Evolutionary conservation across 1,140 invertebrate species (phyloP).

Genomic region (Calephelis nemesis): DNA sequence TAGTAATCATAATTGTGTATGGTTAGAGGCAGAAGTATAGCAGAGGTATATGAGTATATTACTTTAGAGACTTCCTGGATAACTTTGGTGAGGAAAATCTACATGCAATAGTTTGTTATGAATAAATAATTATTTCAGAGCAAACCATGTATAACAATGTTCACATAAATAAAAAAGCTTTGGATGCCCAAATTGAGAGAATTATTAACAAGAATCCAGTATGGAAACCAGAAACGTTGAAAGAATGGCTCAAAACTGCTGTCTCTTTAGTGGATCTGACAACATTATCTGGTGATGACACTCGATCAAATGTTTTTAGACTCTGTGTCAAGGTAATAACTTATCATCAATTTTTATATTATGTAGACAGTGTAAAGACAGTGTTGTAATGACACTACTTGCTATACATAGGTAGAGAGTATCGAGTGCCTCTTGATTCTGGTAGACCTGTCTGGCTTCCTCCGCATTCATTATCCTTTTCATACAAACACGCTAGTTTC

Average conservation of each 20-base stretch:
- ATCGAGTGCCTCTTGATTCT: no score
- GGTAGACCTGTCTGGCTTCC: no score
- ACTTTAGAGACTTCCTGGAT: no score
- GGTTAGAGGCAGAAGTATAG: no score
- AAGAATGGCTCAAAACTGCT: constrained; percentile 89
- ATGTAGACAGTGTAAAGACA: background rate
- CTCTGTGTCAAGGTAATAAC: constrained; percentile 88
- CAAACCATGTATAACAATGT: constrained; percentile 74
- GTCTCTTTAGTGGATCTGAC: constrained; percentile 95
- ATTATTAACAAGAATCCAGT: constrained; percentile 59
- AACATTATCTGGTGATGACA: constrained; percentile 94
- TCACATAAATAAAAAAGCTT: constrained; percentile 81
- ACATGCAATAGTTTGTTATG: background rate
- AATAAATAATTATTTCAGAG: background rate
- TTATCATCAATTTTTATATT: background rate
- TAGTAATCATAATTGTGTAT: no score
- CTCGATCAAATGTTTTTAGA: constrained; percentile 86
- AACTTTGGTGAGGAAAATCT: no score
- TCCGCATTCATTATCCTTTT: no score
- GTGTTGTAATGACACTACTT: no score
- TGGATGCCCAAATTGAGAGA: constrained; percentile 78
- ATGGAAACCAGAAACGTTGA: constrained; percentile 78
- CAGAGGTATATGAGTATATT: no score
- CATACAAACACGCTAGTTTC: no score
- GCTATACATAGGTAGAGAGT: no score